Evolutionary conservation across 1,140 invertebrate genomes (phyloP), one percentile per base, ranked within the genome.

Genomic region (Trialeurodes vaporariorum): DNA sequence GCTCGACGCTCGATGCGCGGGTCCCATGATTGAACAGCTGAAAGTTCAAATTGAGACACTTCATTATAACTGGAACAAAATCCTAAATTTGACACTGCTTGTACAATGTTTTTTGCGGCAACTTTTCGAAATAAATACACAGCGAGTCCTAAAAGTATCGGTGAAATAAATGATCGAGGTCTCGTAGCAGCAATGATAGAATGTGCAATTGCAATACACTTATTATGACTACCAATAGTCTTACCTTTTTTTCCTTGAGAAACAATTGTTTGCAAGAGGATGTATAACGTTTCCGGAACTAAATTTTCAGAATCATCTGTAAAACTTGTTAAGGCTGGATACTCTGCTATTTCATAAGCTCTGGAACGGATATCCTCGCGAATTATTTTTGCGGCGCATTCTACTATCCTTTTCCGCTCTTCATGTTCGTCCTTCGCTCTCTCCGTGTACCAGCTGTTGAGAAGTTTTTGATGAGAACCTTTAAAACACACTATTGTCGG

Each of bases 261-360:
- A 24, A 73, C 67, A 25, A 70, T 49, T 25, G 60, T 12, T 60
- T 70, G 2, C 25, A 70, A 58, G 68, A 73, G 69, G 62, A 27
- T 23, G 21, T 59, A 27, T 59, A 72, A 59, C 17, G 61, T 27
- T 62, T 67, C 1, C 13, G 63, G 70, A 67, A 71, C 58, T 23
- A 67, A 66, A 40, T 58, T 1, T 22, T 67, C 24, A n/a, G 67
- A 60, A 23, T 67, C 62, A 34, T 68, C 59, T 24, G 71, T 60
- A 64, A 73, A 69, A 59, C 67, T 25, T 63, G 70, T 71, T 60
- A 72, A 66, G 59, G 75, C 70, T 67, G 76, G 73, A 74, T 78
- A 78, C 25, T 67, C 49, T 25, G 73, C 72, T 17, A 70, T 73
- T 66, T 75, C 73, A 73, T 73, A 68, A 23, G 72, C 63, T 64